phyloP scores from a whole-genome alignment of 2,113 vertebrate genomes.

The Pseudopodoces humilis region DNA sequence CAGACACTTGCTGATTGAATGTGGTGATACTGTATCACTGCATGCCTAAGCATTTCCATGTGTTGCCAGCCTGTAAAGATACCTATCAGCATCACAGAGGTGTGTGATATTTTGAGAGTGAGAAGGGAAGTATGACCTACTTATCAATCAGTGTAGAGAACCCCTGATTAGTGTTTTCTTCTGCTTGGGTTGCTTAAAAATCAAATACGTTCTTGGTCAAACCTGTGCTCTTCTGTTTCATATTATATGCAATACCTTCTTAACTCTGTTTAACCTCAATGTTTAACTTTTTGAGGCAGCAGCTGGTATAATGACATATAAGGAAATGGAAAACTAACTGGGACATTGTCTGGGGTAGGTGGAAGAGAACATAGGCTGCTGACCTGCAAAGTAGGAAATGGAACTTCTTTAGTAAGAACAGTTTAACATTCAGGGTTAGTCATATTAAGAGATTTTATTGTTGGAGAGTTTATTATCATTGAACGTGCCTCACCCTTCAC shows the following conservation, averaged over 20 bases:
- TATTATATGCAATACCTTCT: neutral
- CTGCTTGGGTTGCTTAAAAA: neutral
- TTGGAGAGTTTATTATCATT: neutral
- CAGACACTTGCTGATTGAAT: neutral
- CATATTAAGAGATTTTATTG: neutral
- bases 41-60: neutral
- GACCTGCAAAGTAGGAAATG: neutral
- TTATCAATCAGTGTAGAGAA: neutral
- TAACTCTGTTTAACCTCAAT: neutral
- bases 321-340: neutral
- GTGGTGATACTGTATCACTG: neutral
- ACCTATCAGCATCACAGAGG: neutral
- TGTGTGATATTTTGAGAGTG: neutral
- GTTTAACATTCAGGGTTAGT: neutral
- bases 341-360: neutral
- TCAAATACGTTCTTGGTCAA: neutral
- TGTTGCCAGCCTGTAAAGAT: neutral
- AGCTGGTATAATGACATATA: neutral
- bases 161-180: neutral
- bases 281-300: neutral
- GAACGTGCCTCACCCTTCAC: neutral
- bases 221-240: neutral
- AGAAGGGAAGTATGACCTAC: neutral
- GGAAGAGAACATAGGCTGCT: neutral
- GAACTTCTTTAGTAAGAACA: neutral